These are phyloP conservation scores for Otolemur crassicaudatus DNA, from an alignment of 2,797 vertebrate genomes.

Conservation along the genomic window DNA sequence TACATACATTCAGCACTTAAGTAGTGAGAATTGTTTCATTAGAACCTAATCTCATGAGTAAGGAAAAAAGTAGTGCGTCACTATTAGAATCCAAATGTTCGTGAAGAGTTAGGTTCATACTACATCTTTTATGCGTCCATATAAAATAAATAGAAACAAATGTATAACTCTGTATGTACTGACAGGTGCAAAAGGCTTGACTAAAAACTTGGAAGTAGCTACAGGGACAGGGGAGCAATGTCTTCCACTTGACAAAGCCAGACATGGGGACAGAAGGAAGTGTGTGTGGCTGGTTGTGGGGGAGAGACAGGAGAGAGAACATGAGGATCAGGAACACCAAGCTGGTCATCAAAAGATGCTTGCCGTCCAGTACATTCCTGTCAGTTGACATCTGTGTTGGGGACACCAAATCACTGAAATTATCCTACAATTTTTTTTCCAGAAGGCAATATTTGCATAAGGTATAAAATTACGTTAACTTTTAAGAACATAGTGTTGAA, in stretches of 20 bases:
- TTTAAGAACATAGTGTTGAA: slow-evolving; percentile 51
- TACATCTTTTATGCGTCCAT: slow-evolving; percentile 44
- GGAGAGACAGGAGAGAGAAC: neutral
- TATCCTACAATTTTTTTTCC: neutral
- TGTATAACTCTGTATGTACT: slow-evolving; percentile 14
- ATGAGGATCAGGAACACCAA: neutral
- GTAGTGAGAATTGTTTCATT: neutral
- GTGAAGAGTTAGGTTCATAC: neutral
- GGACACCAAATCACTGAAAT: slow-evolving; percentile 44
- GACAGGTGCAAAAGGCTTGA: too few relatives aligned
- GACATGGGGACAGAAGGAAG: neutral
- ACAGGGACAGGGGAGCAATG: too few relatives aligned
- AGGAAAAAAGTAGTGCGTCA: neutral
- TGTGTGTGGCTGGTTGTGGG: neutral
- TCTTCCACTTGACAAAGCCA: too few relatives aligned
- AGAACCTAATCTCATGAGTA: neutral
- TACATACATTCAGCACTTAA: neutral
- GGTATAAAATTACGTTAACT: slow-evolving; percentile 42
- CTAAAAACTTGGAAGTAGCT: too few relatives aligned
- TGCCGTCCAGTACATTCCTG: slow-evolving; percentile 49
- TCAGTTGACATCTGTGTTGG: slow-evolving; percentile 41
- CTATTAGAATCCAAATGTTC: neutral
- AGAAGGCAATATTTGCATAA: neutral
- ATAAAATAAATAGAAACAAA: slow-evolving; percentile 56
- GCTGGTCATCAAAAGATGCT: neutral